Conservation (phyloP, 2,113 vertebrate genomes). For the Xyrauchen texanus region DNA sequence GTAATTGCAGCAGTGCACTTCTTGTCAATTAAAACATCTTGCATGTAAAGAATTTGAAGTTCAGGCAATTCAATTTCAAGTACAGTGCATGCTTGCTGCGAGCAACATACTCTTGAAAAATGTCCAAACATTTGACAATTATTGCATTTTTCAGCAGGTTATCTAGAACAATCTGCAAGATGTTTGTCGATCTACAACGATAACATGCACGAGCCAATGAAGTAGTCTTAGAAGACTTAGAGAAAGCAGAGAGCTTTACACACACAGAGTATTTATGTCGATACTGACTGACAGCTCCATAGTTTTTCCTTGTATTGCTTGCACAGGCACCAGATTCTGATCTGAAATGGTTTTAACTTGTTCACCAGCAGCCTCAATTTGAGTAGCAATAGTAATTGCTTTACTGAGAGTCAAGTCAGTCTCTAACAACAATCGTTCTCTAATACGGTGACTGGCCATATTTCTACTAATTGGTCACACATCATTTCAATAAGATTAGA, state of each 20-base stretch:
- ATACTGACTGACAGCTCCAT: not conserved
- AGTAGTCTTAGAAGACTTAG: not conserved
- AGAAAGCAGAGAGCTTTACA: too few relatives aligned
- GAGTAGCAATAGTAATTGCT: not conserved
- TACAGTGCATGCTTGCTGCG: not conserved
- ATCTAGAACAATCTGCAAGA: slow-evolving; percentile 1
- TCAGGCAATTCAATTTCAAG: not conserved
- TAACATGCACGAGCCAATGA: not conserved
- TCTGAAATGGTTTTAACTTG: not conserved
- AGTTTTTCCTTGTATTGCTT: not conserved
- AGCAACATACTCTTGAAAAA: not conserved
- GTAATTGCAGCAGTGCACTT: too few relatives aligned
- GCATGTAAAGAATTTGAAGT: not conserved
- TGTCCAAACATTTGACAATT: slow-evolving; percentile 2
- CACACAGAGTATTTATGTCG: not conserved
- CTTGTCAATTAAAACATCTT: not conserved
- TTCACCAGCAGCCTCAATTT: not conserved
- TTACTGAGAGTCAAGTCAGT: slow-evolving; percentile 10
- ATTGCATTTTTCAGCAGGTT: not conserved
- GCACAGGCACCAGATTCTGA: not conserved
- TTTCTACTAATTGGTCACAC: not conserved
- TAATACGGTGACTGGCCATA: not conserved
- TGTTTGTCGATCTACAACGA: not conserved
- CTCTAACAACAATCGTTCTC: not conserved
- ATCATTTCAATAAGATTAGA: slow-evolving; percentile 8